Percentiles rank a stretch among this genome's conserved stretches.
phyloP scores from a whole-genome alignment of 2,113 vertebrate genomes.

The Steatornis caripensis region DNA sequence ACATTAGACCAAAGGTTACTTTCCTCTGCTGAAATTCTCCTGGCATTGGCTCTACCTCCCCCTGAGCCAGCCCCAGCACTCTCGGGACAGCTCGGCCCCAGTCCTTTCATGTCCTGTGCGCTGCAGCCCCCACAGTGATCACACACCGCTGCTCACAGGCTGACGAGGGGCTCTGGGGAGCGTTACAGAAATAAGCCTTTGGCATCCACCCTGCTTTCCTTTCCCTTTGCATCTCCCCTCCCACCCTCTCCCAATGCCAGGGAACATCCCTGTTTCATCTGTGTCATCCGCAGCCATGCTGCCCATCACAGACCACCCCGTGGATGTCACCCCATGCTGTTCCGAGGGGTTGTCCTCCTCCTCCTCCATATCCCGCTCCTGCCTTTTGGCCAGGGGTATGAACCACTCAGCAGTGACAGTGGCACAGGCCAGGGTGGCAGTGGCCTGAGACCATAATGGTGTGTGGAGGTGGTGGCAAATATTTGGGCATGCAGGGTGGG shows the following conservation, averaged over 20 bases:
- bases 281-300: not conserved
- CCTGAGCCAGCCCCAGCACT: not conserved
- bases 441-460: not conserved
- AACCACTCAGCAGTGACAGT: not conserved
- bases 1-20: not conserved
- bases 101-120: accelerated
- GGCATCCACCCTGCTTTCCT: not conserved
- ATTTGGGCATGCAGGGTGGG: not conserved
- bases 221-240: not conserved
- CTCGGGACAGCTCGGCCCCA: not conserved
- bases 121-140: not conserved
- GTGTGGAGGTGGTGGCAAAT: not conserved
- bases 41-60: not conserved
- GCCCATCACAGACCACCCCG: not conserved
- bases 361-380: not conserved
- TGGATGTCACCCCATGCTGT: not conserved
- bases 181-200: not conserved
- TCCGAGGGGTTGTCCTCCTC: not conserved
- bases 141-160: accelerated
- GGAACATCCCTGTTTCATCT: not conserved
- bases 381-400: not conserved
- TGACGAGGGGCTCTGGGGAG: not conserved
- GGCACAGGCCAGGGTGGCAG: not conserved
- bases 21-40: not conserved
- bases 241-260: not conserved